These are phyloP conservation scores for Lasioglossum albipes DNA, from an alignment of 1,140 invertebrate species.

Conservation along the genomic window DNA sequence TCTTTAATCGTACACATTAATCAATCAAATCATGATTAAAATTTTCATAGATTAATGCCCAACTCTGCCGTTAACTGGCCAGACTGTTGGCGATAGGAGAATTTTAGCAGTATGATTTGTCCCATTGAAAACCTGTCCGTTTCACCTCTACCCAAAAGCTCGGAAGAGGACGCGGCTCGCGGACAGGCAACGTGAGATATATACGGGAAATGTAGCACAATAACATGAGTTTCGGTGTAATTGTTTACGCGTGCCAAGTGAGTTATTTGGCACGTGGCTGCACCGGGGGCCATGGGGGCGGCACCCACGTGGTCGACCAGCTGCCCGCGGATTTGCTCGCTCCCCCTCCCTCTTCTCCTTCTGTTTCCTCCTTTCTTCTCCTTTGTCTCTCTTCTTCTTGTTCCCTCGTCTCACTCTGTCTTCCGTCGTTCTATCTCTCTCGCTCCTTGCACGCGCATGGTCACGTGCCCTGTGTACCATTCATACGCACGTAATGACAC, in stretches of 20 bases:
- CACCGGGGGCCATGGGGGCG: constrained; percentile 44
- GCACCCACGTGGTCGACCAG: constrained; percentile 68
- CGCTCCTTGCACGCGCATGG: not conserved
- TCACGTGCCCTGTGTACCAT: constrained; percentile 12
- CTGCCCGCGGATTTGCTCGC: constrained; percentile 51
- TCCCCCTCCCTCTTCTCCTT: constrained; percentile 3
- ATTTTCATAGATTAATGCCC: too few relatives aligned
- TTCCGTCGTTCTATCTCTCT: not conserved
- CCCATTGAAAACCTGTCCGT: too few relatives aligned
- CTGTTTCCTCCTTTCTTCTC: not conserved
- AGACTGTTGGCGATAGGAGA: too few relatives aligned
- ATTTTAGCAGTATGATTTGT: too few relatives aligned
- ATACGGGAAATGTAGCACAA: constrained; percentile 66
- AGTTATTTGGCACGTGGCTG: constrained; percentile 75
- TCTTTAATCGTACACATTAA: too few relatives aligned
- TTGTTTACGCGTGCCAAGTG: constrained; percentile 77
- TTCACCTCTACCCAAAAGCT: too few relatives aligned
- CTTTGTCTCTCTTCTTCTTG: not conserved
- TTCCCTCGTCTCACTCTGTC: not conserved
- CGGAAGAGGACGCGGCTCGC: constrained; percentile 1
- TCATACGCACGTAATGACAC: constrained; percentile 16
- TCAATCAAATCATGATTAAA: too few relatives aligned
- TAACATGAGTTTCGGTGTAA: constrained; percentile 72
- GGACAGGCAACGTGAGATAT: constrained; percentile 50
- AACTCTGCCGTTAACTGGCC: too few relatives aligned